Percentiles rank a stretch among this genome's conserved stretches.
phyloP scores from a whole-genome alignment of 2,888 invertebrate genomes.

The Eurytoma adleriae region DNA sequence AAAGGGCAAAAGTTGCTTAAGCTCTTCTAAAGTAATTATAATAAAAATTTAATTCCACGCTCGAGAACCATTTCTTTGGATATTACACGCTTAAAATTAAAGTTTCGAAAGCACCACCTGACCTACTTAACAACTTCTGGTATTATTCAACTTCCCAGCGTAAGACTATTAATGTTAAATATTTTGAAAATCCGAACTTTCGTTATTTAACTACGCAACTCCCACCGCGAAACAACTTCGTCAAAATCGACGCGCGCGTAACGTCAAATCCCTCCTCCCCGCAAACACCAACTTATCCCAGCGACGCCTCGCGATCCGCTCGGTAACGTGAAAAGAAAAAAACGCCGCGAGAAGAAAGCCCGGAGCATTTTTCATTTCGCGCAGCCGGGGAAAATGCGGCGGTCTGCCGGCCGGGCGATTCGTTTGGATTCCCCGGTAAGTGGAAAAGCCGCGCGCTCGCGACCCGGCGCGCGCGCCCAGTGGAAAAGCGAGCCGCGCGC shows the following conservation, averaged over 20 bases:
- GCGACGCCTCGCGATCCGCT: no score
- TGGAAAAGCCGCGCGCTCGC: background rate
- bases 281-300: no score
- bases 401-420: no score
- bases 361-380: background rate
- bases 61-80: constrained; percentile 35
- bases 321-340: background rate
- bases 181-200: background rate
- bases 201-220: no score
- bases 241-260: no score
- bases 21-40: constrained; percentile 39
- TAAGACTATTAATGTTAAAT: constrained; percentile 8
- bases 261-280: no score
- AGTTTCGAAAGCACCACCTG: constrained; percentile 37
- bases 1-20: background rate
- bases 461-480: background rate
- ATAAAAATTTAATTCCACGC: constrained; percentile 45
- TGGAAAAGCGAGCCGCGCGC: constrained; percentile 9
- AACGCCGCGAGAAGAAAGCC: background rate
- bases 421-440: no score
- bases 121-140: constrained; percentile 43
- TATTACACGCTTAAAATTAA: constrained; percentile 35
- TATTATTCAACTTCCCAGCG: constrained; percentile 37
- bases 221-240: no score
- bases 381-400: background rate